A percentile compares a stretch with the other conserved stretches of the same genome.
phyloP scores from a whole-genome alignment of 2,113 vertebrate genomes.

The Callaeas wilsoni region DNA sequence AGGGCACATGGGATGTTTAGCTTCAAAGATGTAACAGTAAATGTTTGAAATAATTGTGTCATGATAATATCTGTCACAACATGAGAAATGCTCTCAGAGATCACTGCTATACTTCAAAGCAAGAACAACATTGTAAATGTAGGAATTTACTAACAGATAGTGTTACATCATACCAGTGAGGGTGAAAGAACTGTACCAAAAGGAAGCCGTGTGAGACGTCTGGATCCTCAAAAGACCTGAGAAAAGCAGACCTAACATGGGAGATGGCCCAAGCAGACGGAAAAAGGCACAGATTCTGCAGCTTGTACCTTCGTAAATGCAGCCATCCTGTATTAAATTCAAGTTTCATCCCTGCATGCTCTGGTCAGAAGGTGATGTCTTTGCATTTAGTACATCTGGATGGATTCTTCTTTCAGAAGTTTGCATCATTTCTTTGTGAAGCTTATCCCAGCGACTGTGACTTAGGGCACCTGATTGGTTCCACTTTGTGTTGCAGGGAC shows the following conservation, averaged over 20 bases:
- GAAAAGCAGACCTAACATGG: not conserved
- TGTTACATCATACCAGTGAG: not conserved
- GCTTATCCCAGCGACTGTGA: not conserved
- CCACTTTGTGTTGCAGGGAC: not conserved
- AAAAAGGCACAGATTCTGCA: not conserved
- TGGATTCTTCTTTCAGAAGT: not conserved
- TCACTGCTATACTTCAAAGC: not conserved
- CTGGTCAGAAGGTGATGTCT: not conserved
- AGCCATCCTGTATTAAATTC: not conserved
- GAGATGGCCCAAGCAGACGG: not conserved
- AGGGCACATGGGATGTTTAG: not conserved
- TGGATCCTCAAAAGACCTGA: not conserved
- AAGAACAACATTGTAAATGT: not conserved
- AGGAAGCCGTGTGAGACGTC: not conserved
- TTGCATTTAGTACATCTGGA: not conserved
- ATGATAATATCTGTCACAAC: no score
- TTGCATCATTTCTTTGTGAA: not conserved
- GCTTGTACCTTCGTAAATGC: not conserved
- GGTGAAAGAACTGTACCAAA: not conserved
- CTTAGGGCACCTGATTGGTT: not conserved
- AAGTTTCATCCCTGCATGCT: not conserved
- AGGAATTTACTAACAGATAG: not conserved
- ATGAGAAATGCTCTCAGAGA: not conserved
- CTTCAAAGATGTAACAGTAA: not conserved
- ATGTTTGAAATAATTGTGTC: not conserved